Base-by-base conservation (phyloP, 2,888 invertebrate genomes). In the Rhopalosiphum nymphaeae region DNA sequence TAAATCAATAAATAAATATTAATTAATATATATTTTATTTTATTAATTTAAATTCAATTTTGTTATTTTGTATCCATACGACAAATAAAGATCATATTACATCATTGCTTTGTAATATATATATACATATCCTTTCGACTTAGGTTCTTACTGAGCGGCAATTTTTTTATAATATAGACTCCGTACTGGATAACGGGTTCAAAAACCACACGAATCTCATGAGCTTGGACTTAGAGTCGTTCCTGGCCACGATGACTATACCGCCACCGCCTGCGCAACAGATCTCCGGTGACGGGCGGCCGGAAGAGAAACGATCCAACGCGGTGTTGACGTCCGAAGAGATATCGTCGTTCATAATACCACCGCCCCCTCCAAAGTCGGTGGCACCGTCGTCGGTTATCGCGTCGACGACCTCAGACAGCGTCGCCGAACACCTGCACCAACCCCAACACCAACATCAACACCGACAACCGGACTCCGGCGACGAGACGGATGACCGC, bases 301-400 rank as follows among this genome's bases (percentile, higher is more conserved):
- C 95, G 21, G 95, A 95, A 61, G 95, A 95, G 0, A 95, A 94
- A 46, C 95, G 98, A 21, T 97, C 98, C 25, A 97, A 97, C 95
- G 98, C 29, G 36, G 78, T 98, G 95, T 96, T 98, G 89, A 98
- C 98, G 0, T 97, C 98, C 0, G 98, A 98, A 96, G 98, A 98
- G 96, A 98, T 98, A 89, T 97, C 98, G 96, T 98, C 98, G 0
- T 98, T 97, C 95, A 98, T 98, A 95, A 98, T 98, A 95, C 98
- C 98, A 46, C 97, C 95, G 0, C 95, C 95, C 16, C 95, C 95
- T 5, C 95, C 94, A 1, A 94, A 94, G 61, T 85, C 93, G 29
- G 94, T 92, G 11, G 92, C 46, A 11, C 44, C 36, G 29, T 26
- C 89, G 36, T 78, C 36, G 78, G 21, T 25, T 9, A 21, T 3